A percentile compares a stretch with the other conserved stretches of the same genome.
Evolutionary conservation across 2,888 invertebrate genomes (phyloP).

Genomic region (Cacoxenus indagator): DNA sequence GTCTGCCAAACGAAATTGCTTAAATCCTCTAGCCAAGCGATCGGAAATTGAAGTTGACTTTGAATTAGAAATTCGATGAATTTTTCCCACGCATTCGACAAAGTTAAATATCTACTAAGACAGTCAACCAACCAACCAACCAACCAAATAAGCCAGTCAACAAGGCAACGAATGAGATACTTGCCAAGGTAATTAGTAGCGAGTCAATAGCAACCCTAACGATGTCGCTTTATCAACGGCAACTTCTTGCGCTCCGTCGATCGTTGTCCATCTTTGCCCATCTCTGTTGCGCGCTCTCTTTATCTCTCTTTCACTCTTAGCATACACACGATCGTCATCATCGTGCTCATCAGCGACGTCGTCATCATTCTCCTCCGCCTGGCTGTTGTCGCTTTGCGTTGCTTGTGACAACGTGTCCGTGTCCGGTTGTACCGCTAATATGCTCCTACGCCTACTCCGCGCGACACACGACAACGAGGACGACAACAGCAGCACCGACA

Average conservation of each 20-base stretch:
- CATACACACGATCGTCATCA: neutral
- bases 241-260: neutral
- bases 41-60: conserved; percentile 12
- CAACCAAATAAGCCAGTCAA: neutral
- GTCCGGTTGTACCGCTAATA: conserved; percentile 69
- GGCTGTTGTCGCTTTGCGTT: neutral
- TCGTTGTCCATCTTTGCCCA: neutral
- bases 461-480: conserved; percentile 19
- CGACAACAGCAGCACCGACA: conserved; percentile 27
- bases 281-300: neutral
- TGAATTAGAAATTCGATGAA: conserved; percentile 3
- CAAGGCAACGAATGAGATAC: neutral
- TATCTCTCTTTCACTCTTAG: neutral
- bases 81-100: conserved; percentile 19
- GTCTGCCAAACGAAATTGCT: conserved; percentile 38
- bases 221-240: conserved; percentile 17
- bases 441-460: conserved; percentile 68
- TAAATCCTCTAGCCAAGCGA: neutral
- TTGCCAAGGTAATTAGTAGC: conserved; percentile 16
- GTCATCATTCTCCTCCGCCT: neutral
- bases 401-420: conserved; percentile 21
- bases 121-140: neutral
- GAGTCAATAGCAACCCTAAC: conserved; percentile 19
- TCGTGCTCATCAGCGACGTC: neutral
- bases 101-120: neutral